Base-by-base conservation (phyloP, 2,113 vertebrate genomes). In the Corythornis cristatus region DNA sequence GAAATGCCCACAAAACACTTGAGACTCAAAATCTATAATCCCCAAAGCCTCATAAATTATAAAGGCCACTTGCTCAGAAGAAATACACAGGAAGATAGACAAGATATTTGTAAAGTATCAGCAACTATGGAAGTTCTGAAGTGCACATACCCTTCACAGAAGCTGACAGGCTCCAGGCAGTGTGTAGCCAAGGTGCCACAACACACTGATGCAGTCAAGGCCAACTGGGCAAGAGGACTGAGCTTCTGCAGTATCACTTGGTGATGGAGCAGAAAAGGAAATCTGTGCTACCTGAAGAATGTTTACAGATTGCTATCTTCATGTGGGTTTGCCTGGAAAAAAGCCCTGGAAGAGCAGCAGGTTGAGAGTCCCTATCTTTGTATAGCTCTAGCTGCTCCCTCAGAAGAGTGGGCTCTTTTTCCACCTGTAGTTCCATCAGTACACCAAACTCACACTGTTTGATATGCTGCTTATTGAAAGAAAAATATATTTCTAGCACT, bases 201-300 rank as follows among this genome's bases (percentile, higher is more conserved):
- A 11, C 19, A 28, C 4, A 71, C 7, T 23, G 29, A 74, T 40
- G 9, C 18, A 51, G 48, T n/a, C 53, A 74, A n/a, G 28, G 31
- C 17, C 37, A 31, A 11, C 9, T 6, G 4, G 8, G 21, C 75
- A 75, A 56, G 10, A 86, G 9, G 83, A 37, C 25, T 33, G 13
- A 74, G 4, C 8, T 56, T 46, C 48, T 60, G 23, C 6, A 29
- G 22, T 40, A 11, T 19, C 12, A 48, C 7, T 21, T 0, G 0
- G 1, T 48, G 48, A 51, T 16, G 11, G 89, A 72, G 54, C 12
- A 68, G 70, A 86, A 73, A 86, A 73, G 15, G 61, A 85, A 82
- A 79, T 12, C 56, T 28, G 17, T 29, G 42, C 62, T 43, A 54
- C 11, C 8, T 31, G 20, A 15, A 19, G 45, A 29, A 35, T 5